A percentile compares a stretch with the other conserved stretches of the same genome.
phyloP scores from a whole-genome alignment of 2,888 invertebrate species.

The Lysandra bellargus region DNA sequence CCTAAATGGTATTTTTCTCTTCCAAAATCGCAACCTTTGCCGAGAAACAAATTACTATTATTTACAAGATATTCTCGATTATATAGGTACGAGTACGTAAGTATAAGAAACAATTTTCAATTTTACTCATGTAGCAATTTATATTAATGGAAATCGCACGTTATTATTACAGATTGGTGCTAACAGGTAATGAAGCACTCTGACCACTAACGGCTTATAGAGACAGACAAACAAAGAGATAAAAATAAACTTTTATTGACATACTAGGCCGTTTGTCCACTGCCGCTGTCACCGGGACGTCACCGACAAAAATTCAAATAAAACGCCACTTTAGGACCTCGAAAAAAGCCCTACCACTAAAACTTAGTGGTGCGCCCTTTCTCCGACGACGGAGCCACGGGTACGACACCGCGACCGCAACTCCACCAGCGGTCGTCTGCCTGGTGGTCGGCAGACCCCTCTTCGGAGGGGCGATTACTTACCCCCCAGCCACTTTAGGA shows the following conservation, averaged over 20 bases:
- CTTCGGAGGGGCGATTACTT: too few relatives aligned
- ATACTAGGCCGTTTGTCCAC: not conserved
- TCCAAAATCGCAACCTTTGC: not conserved
- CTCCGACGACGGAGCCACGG: too few relatives aligned
- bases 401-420: too few relatives aligned
- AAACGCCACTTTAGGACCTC: too few relatives aligned
- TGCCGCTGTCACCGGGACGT: not conserved
- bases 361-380: too few relatives aligned
- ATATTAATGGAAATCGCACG: not conserved
- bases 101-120: not conserved
- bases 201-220: not conserved
- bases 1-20: not conserved
- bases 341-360: too few relatives aligned
- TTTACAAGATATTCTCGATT: not conserved
- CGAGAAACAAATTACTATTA: not conserved
- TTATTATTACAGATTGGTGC: not conserved
- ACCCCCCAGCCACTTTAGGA: too few relatives aligned
- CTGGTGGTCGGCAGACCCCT: too few relatives aligned
- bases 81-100: not conserved
- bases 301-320: too few relatives aligned
- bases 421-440: too few relatives aligned
- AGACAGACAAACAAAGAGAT: slow-evolving; percentile 3
- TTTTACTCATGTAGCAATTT: not conserved
- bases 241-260: slow-evolving; percentile 5
- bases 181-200: not conserved